Base-by-base conservation (phyloP, 1,140 invertebrate genomes). In the Phymastichus coffea region DNA sequence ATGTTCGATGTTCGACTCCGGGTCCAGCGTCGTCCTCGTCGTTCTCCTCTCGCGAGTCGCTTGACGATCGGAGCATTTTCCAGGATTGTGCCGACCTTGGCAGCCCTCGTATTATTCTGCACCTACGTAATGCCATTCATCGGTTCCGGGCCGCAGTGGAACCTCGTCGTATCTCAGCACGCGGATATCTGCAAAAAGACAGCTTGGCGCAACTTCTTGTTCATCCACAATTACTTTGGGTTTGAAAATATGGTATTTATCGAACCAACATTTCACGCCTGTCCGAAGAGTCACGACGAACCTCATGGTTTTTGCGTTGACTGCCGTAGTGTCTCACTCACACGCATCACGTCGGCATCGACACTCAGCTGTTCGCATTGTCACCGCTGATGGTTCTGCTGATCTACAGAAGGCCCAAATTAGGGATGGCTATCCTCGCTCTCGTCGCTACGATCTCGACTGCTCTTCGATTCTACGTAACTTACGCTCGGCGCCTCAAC, bases 261-360 rank as follows among this genome's bases (percentile, higher is more conserved):
- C n/a, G n/a, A n/a, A n/a, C n/a, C n/a, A n/a, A n/a, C n/a, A n/a
- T n/a, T n/a, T n/a, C n/a, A n/a, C n/a, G n/a, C n/a, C n/a, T n/a
- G n/a, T n/a, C n/a, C n/a, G n/a, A n/a, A n/a, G n/a, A n/a, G n/a
- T n/a, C n/a, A n/a, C n/a, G n/a, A n/a, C n/a, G n/a, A n/a, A n/a
- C n/a, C n/a, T n/a, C n/a, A n/a, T n/a, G n/a, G n/a, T n/a, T n/a
- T n/a, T n/a, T n/a, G n/a, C n/a, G n/a, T n/a, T n/a, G n/a, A n/a
- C n/a, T n/a, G n/a, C n/a, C 12, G 12, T 33, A 86, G 85, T 89
- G 87, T 66, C 69, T 88, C 15, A 88, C 86, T 1, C 87, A 89
- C 53, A 89, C 87, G 0, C 87, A 89, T 71, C 87, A 89, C 60
- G 49, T 94, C 54, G 91, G 91, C 9, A 93, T 93, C 66, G 92